Evolutionary conservation across 2,797 vertebrate genomes (phyloP).

Genomic region (Hirundo rustica): DNA sequence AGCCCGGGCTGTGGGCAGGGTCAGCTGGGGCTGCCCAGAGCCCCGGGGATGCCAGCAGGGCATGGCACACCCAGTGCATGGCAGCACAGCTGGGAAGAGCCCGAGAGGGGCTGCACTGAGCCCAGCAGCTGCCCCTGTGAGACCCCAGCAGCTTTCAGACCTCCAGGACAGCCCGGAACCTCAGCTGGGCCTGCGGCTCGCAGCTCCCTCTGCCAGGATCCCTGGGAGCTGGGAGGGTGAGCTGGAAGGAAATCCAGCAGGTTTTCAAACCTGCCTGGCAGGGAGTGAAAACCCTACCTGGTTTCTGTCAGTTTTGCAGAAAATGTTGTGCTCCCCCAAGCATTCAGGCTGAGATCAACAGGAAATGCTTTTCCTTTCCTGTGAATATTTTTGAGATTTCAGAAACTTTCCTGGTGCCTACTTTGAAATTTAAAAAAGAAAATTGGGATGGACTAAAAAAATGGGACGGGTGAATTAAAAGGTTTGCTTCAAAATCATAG

Average conservation of each 20-base stretch:
- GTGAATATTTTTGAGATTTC: neutral
- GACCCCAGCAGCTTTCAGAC: neutral
- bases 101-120: neutral
- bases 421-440: neutral
- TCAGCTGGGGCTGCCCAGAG: neutral
- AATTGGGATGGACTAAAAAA: neutral
- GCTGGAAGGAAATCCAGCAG: constrained; percentile 31
- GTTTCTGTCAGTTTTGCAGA: neutral
- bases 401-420: neutral
- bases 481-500: neutral
- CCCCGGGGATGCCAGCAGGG: too few relatives aligned
- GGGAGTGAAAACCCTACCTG: constrained; percentile 17
- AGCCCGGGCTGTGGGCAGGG: neutral
- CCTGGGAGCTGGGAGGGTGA: neutral
- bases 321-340: neutral
- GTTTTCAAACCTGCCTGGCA: constrained; percentile 48
- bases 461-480: neutral
- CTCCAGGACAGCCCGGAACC: neutral
- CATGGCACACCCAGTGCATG: too few relatives aligned
- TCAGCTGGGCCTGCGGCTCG: neutral
- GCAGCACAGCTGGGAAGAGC: neutral
- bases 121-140: neutral
- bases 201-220: neutral
- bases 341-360: neutral
- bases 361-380: neutral